Conservation (phyloP, 2,888 invertebrate genomes). For the Hydraecia micacea region DNA sequence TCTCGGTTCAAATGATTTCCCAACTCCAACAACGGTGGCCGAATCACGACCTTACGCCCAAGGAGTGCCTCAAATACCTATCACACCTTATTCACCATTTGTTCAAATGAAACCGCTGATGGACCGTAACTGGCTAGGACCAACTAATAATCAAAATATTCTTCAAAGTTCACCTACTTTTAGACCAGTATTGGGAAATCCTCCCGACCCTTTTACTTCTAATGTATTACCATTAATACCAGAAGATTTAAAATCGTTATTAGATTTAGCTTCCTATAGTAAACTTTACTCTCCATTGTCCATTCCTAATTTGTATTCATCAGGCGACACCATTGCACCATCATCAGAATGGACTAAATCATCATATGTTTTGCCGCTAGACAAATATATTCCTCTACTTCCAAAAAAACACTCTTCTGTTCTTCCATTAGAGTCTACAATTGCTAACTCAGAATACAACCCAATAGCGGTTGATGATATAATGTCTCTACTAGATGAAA, state of each 20-base stretch:
- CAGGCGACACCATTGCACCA: background rate
- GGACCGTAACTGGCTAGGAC: background rate
- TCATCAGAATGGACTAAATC: background rate
- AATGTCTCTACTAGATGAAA: background rate
- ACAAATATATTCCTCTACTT: background rate
- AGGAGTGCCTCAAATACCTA: background rate
- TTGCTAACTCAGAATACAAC: background rate
- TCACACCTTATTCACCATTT: background rate
- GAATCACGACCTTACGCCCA: background rate
- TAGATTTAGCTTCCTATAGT: background rate
- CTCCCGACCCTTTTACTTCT: background rate
- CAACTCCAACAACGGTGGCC: background rate
- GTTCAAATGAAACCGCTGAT: background rate
- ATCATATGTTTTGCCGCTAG: background rate
- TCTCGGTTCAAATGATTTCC: background rate
- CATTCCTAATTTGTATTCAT: background rate
- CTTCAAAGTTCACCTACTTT: background rate
- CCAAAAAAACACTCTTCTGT: background rate
- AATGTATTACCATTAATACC: background rate
- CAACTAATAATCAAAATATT: constrained; percentile 1
- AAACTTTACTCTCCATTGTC: background rate
- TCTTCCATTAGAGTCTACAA: background rate
- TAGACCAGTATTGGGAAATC: background rate
- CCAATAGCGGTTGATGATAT: constrained; percentile 1
- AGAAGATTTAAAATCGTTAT: background rate